Evolutionary conservation across 2,888 invertebrate species (phyloP), one percentile per base, ranked within the genome.

Genomic region (Melolontha melolontha): DNA sequence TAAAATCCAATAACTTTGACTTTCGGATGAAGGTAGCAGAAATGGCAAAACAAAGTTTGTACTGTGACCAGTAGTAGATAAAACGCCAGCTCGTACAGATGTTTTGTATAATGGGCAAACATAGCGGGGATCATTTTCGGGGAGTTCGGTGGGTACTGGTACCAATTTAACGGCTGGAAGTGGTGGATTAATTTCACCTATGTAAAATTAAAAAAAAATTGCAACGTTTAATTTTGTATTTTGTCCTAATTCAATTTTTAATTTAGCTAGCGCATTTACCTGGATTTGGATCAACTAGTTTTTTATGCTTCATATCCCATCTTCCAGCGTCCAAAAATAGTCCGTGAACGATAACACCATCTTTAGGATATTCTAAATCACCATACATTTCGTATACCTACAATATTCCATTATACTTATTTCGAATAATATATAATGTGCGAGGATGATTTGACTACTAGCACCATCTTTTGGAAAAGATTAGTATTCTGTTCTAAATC

Each of bases 1-100:
- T 50, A 94, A 87, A 74, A 96, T 94, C 96, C 96, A 96, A 81
- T 91, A 94, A 73, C 91, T 89, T 50, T 92, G 87, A 0, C 87
- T 82, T 72, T 87, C 84, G 14, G 83, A 79, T 0, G 92, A 87
- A 0, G 92, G 90, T 57, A 96, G 79, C 34, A 92, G 83, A 69
- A 96, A 90, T 0, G 93, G 87, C 49, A 96, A 87, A 39, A 96
- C 93, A 80, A 96, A 96, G 85, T 96, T 96, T 1, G 96, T 96
- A 76, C 95, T 96, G 83, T 96, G 96, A 0, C 96, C 96, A 0
- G 96, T 96, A 0, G 96, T 96, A 6, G 95, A 95, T 11, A 96
- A 86, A 0, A 89, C 89, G 47, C 96, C 96, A 17, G 95, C 94
- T 68, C 96, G 87, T 73, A 92, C 90, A 39, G 94, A 91, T 0